Percentiles rank a stretch among this genome's conserved stretches.
phyloP scores from a whole-genome alignment of 2,113 vertebrate species.

The Pan troglodytes region NHGRI_mPanTro3-v2.1_pri NC_072412.2:30028001-30028500 shows the following conservation, averaged over 20 bases:
- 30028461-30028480: neutral
- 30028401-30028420: neutral
- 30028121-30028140: neutral
- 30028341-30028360: conserved; percentile 35
- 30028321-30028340: neutral
- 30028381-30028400: conserved; percentile 31
- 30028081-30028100: neutral
- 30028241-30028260: neutral
- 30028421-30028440: neutral
- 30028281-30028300: conserved; percentile 23
- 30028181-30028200: neutral
- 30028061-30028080: neutral
- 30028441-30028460: neutral
- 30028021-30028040: accelerated
- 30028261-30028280: neutral
- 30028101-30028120: neutral
- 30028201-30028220: neutral
- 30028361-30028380: conserved; percentile 18
- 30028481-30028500: neutral
- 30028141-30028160: neutral
- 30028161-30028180: neutral
- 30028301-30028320: neutral
- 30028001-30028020: neutral
- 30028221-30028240: neutral
- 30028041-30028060: neutral